A percentile compares a stretch with the other conserved stretches of the same genome.
phyloP scores from a whole-genome alignment of 2,888 invertebrate genomes.

The Balanococcus diminutus region DNA sequence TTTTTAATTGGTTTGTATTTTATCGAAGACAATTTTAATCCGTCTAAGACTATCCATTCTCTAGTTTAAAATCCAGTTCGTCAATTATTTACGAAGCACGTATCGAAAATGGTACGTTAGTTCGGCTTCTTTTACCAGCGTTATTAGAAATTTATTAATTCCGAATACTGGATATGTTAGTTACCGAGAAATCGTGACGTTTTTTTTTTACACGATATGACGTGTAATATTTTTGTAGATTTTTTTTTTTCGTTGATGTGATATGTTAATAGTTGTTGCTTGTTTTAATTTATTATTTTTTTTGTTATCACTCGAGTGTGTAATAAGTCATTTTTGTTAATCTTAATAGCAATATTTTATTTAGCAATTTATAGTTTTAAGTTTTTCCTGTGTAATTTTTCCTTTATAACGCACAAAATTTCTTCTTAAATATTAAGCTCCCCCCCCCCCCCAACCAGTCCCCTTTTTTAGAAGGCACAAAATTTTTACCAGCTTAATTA shows the following conservation, averaged over 20 bases:
- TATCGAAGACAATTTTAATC: conserved; percentile 28
- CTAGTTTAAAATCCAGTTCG: conserved; percentile 15
- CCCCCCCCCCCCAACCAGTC: not conserved
- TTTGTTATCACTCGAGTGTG: not conserved
- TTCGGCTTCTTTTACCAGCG: not conserved
- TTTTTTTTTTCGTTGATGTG: not conserved
- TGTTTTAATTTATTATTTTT: conserved; percentile 19
- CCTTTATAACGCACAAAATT: not conserved
- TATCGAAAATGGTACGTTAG: not conserved
- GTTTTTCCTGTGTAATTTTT: conserved; percentile 27
- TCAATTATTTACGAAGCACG: conserved; percentile 39
- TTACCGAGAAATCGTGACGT: conserved; percentile 40
- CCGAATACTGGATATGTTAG: not conserved
- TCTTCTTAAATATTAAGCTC: not conserved
- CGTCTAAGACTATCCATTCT: conserved; percentile 47
- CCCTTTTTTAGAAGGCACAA: conserved; percentile 3
- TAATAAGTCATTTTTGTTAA: conserved; percentile 10
- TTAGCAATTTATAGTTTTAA: conserved; percentile 20
- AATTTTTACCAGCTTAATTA: not conserved
- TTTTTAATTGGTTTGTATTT: conserved; percentile 23
- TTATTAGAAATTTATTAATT: not conserved
- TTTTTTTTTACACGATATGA: not conserved
- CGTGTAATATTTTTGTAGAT: conserved; percentile 22
- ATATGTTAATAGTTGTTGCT: conserved; percentile 5
- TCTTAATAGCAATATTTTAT: conserved; percentile 36